phyloP scores from a whole-genome alignment of 1,140 invertebrate species.

The Cydia amplana region DNA sequence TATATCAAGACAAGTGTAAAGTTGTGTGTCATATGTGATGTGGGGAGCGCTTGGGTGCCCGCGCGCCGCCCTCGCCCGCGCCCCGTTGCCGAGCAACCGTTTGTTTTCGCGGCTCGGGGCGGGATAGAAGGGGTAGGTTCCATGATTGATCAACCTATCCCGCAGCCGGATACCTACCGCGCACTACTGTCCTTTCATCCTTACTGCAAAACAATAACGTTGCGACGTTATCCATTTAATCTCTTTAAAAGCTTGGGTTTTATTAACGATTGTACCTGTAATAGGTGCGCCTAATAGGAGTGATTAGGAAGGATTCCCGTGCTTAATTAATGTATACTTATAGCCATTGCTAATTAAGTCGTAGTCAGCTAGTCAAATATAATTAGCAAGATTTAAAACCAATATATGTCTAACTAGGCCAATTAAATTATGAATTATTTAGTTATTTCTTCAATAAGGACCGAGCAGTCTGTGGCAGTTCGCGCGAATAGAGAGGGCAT shows the following conservation, averaged over 20 bases:
- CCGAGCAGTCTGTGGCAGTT: too few relatives aligned
- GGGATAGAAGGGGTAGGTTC: constrained; percentile 76
- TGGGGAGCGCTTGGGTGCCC: constrained; percentile 56
- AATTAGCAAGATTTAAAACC: background rate
- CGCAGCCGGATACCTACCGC: constrained; percentile 68
- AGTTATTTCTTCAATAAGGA: too few relatives aligned
- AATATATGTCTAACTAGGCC: background rate
- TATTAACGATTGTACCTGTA: background rate
- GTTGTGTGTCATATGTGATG: constrained; percentile 62
- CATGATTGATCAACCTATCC: constrained; percentile 79
- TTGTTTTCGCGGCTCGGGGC: constrained; percentile 75
- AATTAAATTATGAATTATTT: background rate
- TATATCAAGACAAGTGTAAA: constrained; percentile 28
- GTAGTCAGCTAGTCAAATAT: background rate
- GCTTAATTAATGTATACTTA: constrained; percentile 11
- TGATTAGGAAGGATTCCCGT: background rate
- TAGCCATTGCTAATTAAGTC: constrained; percentile 3
- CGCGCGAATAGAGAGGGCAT: too few relatives aligned
- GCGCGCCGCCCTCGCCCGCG: constrained; percentile 45
- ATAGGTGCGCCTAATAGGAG: constrained; percentile 12
- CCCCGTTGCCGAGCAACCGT: constrained; percentile 68
- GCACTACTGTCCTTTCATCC: constrained; percentile 45
- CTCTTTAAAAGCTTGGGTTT: constrained; percentile 21
- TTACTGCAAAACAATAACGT: constrained; percentile 13
- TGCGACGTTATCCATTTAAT: constrained; percentile 18